Conservation (phyloP, 30 jellyfish, hydroid and myxozoan species). For the Rhopilema esculentum region DNA sequence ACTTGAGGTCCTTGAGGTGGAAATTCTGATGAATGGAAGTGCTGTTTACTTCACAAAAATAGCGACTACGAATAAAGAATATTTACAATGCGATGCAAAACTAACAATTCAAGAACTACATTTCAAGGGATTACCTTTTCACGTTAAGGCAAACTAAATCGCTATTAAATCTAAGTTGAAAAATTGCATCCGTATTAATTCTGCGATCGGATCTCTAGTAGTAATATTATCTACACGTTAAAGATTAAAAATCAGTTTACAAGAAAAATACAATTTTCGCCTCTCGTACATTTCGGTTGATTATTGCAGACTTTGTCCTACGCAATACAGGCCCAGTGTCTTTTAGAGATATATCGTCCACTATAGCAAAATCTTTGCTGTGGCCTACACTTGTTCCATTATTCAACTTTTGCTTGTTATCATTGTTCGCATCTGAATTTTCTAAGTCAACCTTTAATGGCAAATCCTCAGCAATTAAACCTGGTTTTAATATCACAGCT, state of each 20-base stretch:
- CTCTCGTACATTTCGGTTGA: conserved; percentile 25
- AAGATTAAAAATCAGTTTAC: not conserved
- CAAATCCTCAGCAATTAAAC: conserved; percentile 34
- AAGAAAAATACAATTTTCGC: conserved; percentile 41
- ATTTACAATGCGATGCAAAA: too few species aligned
- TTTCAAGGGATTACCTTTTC: too few species aligned
- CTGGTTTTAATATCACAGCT: conserved; percentile 51
- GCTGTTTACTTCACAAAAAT: too few species aligned
- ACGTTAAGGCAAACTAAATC: too few species aligned
- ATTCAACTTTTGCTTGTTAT: not conserved
- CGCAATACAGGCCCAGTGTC: conserved; percentile 32
- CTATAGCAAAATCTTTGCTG: not conserved
- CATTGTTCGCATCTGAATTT: not conserved
- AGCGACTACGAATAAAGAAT: too few species aligned
- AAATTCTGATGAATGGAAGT: too few species aligned
- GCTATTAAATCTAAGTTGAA: too few species aligned
- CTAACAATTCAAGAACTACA: too few species aligned
- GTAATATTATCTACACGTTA: not conserved
- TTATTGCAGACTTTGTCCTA: conserved; percentile 62
- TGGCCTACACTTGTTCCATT: not conserved
- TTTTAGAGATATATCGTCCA: not conserved
- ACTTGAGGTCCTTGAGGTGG: too few species aligned
- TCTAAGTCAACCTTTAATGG: conserved; percentile 23
- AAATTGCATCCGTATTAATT: not conserved
- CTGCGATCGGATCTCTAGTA: not conserved